These are phyloP conservation scores for Idris sp. DNA, from an alignment of 1,140 invertebrate species.

Conservation along the genomic window DNA sequence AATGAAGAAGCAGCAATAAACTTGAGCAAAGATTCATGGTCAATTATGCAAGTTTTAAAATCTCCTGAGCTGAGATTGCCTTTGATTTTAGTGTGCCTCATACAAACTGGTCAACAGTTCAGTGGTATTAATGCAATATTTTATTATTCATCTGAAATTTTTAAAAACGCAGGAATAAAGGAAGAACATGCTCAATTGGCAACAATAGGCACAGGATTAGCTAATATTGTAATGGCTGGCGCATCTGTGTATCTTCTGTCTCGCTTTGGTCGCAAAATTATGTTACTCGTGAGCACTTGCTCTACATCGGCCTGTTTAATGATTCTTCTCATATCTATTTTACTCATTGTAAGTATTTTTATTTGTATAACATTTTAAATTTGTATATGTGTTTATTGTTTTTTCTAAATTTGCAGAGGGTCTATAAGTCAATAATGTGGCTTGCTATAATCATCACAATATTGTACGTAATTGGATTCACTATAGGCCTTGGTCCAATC, in stretches of 20 bases:
- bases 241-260: not conserved
- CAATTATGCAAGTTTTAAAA: constrained; percentile 78
- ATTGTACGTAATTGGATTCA: constrained; percentile 89
- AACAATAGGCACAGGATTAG: constrained; percentile 1
- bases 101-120: constrained; percentile 90
- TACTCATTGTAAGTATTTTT: not conserved
- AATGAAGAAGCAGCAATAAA: constrained; percentile 68
- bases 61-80: constrained; percentile 82
- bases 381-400: too few relatives aligned
- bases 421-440: constrained; percentile 80
- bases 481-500: constrained; percentile 90
- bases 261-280: not conserved
- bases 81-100: constrained; percentile 83
- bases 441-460: constrained; percentile 85
- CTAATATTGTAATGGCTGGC: not conserved
- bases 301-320: not conserved
- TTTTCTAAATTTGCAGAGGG: too few relatives aligned
- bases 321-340: not conserved
- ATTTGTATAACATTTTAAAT: too few relatives aligned
- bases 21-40: constrained; percentile 74
- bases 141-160: constrained; percentile 84
- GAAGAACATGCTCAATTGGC: not conserved
- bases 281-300: not conserved
- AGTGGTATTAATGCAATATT: constrained; percentile 86
- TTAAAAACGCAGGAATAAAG: constrained; percentile 8